Evolutionary conservation across 2,113 vertebrate genomes (phyloP), one percentile per base, ranked within the genome.

Genomic region (Rhegmatorhina hoffmannsi): DNA sequence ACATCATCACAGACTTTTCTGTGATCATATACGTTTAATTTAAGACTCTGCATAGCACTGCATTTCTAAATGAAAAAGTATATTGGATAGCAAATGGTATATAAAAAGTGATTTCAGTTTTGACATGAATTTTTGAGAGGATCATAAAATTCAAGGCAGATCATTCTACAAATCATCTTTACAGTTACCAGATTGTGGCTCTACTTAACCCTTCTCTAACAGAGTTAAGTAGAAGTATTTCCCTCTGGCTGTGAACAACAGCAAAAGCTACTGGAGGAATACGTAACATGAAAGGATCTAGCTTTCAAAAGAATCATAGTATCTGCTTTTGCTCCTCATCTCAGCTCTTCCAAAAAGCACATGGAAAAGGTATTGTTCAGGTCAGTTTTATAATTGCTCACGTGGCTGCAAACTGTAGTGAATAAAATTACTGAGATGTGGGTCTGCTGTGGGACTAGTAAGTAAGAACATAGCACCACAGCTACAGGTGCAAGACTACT

Each of bases 101-200:
- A 25, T 60, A 60, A 84, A 85, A 69, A 93, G 24, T 23, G 31
- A 68, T 64, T 92, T 86, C 34, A 31, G 55, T 84, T 96, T 90
- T 64, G 81, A 87, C 3, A 0, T 31, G 47, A 93, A 84, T 69
- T 90, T 90, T 60, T 68, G 76, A 90, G 50, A 80, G 76, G 56
- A 78, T 53, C 36, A 84, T 43, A 80, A 95, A 81, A 73, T 60
- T 84, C 55, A 84, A 87, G 64, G 67, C 47, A 78, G 60, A 90
- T 89, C 38, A 40, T 82, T 81, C 60, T 60, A 94, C 73, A 95
- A 94, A 93, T 86, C 44, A 84, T 68, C 49, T 92, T 92, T 94
- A 87, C 70, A 72, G 75, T 72, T 82, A 89, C 56, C 80, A 89
- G 72, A 81, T 1, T 78, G 60, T 47, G 17, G 47, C 64, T 90